Evolutionary conservation across 1,140 invertebrate species (phyloP).

Genomic region (Dendrolimus kikuchii): DNA sequence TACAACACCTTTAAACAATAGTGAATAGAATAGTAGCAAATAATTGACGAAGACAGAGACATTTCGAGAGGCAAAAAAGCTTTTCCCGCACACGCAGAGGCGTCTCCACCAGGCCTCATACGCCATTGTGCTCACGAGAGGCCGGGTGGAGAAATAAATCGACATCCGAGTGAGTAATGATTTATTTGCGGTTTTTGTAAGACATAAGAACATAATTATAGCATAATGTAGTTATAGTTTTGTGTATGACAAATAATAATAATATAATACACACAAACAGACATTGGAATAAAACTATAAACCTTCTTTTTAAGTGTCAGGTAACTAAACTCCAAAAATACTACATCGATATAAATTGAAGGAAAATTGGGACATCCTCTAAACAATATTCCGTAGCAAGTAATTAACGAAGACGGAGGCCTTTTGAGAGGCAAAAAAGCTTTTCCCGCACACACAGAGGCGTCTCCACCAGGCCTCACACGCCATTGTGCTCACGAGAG

Average conservation of each 20-base stretch:
- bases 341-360: background rate
- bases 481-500: no score
- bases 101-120: no score
- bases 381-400: constrained; percentile 43
- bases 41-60: constrained; percentile 62
- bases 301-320: background rate
- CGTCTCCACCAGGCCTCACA: no score
- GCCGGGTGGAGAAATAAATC: no score
- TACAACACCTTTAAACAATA: constrained; percentile 37
- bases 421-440: constrained; percentile 56
- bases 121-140: no score
- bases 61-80: constrained; percentile 56
- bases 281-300: no score
- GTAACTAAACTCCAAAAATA: background rate
- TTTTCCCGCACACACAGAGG: constrained; percentile 24
- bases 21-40: constrained; percentile 31
- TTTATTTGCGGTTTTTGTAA: no score
- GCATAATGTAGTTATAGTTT: no score
- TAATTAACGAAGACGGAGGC: constrained; percentile 63
- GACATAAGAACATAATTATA: no score
- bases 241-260: no score
- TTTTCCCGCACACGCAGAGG: constrained; percentile 24
- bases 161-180: no score
- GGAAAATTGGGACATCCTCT: constrained; percentile 30
- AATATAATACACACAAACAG: no score